A percentile compares a stretch with the other conserved stretches of the same genome.
These are phyloP conservation scores for Syndactyla subalaris DNA, from an alignment of 2,797 vertebrate species.

Conservation along the genomic window DNA sequence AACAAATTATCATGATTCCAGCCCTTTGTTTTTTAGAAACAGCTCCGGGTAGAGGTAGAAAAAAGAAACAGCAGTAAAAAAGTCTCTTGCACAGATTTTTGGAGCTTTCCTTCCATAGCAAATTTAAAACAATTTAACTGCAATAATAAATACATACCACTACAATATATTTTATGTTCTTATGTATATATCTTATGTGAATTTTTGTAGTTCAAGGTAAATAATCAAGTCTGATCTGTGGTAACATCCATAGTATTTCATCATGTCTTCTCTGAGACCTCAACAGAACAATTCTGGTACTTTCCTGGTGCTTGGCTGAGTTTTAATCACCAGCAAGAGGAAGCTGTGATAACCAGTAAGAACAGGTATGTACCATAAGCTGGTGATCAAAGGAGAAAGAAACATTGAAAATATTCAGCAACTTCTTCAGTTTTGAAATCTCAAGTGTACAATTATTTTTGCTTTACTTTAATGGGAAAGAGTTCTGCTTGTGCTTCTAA, in stretches of 20 bases:
- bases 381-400: background rate
- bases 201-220: background rate
- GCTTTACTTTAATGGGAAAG: background rate
- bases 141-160: background rate
- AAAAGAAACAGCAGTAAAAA: background rate
- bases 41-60: rapidly evolving
- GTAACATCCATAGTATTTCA: background rate
- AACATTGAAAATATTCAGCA: background rate
- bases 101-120: background rate
- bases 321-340: background rate
- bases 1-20: background rate
- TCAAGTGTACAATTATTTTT: background rate
- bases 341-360: background rate
- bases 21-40: background rate
- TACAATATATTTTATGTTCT: background rate
- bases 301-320: background rate
- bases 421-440: background rate
- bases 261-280: background rate
- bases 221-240: background rate
- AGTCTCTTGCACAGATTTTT: background rate
- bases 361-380: background rate
- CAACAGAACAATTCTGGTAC: background rate
- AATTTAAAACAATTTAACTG: background rate
- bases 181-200: background rate
- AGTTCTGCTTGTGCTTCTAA: background rate